These are phyloP conservation scores for Neodiprion pinetum DNA, from an alignment of 1,140 invertebrate genomes.

Conservation along the genomic window DNA sequence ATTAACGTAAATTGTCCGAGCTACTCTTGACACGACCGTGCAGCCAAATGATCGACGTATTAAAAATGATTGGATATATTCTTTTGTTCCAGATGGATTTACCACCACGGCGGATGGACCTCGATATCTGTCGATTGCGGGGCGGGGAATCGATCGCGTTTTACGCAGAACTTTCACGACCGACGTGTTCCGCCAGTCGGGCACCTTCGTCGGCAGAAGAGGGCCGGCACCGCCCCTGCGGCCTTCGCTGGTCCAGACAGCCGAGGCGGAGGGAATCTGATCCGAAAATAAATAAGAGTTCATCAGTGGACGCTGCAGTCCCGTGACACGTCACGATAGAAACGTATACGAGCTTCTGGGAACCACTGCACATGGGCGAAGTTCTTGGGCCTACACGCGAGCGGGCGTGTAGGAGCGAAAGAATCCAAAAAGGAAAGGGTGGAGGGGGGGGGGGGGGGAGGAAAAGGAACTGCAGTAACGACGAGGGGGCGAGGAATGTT, in stretches of 20 bases:
- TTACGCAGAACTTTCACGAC: constrained; percentile 11
- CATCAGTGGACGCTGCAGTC: constrained; percentile 24
- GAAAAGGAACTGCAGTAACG: constrained; percentile 13
- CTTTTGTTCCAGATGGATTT: no score
- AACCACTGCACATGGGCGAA: constrained; percentile 15
- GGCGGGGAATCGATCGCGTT: not conserved
- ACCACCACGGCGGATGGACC: constrained; percentile 27
- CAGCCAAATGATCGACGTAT: no score
- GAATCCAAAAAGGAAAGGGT: constrained; percentile 1
- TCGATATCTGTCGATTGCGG: not conserved
- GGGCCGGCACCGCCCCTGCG: constrained; percentile 2
- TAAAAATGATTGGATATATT: no score
- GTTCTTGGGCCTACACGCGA: constrained; percentile 14
- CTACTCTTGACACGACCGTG: no score
- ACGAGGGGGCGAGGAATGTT: constrained; percentile 25
- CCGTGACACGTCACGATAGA: not conserved
- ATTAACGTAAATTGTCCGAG: no score
- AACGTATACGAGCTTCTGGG: constrained; percentile 32
- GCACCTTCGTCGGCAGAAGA: constrained; percentile 14
- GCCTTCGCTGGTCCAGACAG: constrained; percentile 16
- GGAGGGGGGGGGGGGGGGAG: constrained; percentile 1
- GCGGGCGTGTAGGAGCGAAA: constrained; percentile 7
- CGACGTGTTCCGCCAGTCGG: constrained; percentile 14
- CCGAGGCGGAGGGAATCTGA: constrained; percentile 23
- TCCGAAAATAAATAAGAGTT: constrained; percentile 40